These are phyloP conservation scores for Clivina fossor DNA, from an alignment of 2,888 invertebrate species.

Conservation along the genomic window DNA sequence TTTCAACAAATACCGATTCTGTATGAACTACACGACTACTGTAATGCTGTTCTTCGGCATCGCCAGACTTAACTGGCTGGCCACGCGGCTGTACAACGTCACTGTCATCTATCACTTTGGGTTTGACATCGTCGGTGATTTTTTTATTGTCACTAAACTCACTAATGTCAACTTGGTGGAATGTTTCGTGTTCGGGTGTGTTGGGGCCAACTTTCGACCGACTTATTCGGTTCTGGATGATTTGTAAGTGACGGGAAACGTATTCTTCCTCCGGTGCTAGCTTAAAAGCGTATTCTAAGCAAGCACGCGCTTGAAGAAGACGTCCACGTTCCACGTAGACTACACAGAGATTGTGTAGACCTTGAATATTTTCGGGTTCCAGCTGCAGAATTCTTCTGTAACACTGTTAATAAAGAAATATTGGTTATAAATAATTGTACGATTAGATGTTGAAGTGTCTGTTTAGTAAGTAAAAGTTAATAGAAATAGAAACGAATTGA, in stretches of 20 bases:
- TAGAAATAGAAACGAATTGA: no score
- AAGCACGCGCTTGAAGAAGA: constrained; percentile 80
- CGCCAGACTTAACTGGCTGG: constrained; percentile 51
- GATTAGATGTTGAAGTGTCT: no score
- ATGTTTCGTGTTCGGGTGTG: constrained; percentile 48
- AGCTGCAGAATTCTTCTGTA: constrained; percentile 84
- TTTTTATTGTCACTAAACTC: constrained; percentile 48
- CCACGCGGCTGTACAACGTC: constrained; percentile 36
- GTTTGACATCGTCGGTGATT: constrained; percentile 4
- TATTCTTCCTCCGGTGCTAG: constrained; percentile 91
- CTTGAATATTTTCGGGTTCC: constrained; percentile 91
- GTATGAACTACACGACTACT: constrained; percentile 53
- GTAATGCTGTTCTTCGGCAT: constrained; percentile 51
- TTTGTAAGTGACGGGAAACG: constrained; percentile 84
- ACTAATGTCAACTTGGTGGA: constrained; percentile 50
- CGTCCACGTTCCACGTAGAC: constrained; percentile 92
- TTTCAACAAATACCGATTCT: constrained; percentile 53
- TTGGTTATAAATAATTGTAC: no score
- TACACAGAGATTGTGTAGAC: constrained; percentile 93
- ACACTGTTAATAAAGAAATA: no score
- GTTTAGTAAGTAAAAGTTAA: no score
- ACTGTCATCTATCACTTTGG: constrained; percentile 36
- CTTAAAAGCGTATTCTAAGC: constrained; percentile 76
- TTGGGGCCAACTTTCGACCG: constrained; percentile 49
- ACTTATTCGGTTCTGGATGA: constrained; percentile 72